Evolutionary conservation across 2,888 invertebrate species (phyloP).

Genomic region (Macrosoma leucophasiata): DNA sequence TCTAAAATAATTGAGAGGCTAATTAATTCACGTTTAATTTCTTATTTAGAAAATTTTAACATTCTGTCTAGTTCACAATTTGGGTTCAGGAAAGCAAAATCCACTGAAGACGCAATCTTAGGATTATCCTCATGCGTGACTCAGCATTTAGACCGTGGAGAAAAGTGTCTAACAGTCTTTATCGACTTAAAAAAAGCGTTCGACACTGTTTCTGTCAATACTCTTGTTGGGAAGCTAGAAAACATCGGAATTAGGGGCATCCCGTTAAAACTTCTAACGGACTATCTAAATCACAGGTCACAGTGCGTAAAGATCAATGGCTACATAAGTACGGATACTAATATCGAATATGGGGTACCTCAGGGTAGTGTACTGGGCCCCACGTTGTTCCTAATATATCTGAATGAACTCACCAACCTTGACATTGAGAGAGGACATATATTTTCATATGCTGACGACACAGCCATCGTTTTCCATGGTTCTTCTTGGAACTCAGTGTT

Average conservation of each 20-base stretch:
- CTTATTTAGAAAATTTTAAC: conserved; percentile 6
- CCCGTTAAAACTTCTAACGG: conserved; percentile 2
- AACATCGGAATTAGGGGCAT: conserved; percentile 8
- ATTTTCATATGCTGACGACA: conserved; percentile 14
- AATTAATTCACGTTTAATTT: conserved; percentile 3
- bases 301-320: conserved; percentile 7
- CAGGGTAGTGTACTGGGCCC: conserved; percentile 11
- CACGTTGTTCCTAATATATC: conserved; percentile 12
- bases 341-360: conserved; percentile 8
- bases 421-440: conserved; percentile 1
- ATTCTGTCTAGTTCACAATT: conserved; percentile 10
- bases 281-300: conserved; percentile 2
- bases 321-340: background rate
- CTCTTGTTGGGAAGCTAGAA: conserved; percentile 10
- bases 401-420: conserved; percentile 6
- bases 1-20: conserved; percentile 5
- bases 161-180: conserved; percentile 9
- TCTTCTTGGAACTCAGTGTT: no score
- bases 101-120: conserved; percentile 9
- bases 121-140: no score
- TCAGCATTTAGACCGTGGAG: background rate
- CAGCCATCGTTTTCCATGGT: conserved; percentile 17
- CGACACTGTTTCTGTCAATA: conserved; percentile 9
- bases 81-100: conserved; percentile 7
- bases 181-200: conserved; percentile 13